Conservation (phyloP, 2,797 vertebrate genomes). For the Tragopan temminckii region DNA sequence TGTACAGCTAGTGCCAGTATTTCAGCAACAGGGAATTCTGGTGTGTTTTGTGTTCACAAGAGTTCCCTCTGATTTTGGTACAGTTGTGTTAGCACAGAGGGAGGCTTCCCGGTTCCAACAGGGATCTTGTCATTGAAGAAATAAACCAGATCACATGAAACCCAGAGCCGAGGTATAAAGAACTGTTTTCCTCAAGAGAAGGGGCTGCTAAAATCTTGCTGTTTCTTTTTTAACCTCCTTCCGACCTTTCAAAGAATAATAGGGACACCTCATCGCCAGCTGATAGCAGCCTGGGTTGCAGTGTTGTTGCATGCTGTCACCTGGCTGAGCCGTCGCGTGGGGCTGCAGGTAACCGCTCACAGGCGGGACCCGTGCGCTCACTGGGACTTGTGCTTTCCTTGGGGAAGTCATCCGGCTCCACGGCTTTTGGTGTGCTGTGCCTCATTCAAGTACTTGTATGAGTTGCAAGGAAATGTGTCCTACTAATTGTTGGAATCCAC, state of each 20-base stretch:
- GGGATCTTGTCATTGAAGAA: background rate
- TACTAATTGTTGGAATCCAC: background rate
- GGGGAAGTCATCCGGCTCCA: background rate
- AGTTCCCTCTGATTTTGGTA: background rate
- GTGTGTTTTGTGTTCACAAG: background rate
- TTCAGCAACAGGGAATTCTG: background rate
- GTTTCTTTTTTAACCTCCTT: background rate
- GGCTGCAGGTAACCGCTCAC: too few species aligned
- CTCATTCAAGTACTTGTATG: background rate
- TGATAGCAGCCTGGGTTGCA: background rate
- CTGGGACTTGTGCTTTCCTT: background rate
- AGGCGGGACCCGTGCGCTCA: background rate
- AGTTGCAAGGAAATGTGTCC: background rate
- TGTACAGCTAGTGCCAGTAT: background rate
- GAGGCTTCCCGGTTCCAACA: too few species aligned
- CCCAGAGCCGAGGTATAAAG: background rate
- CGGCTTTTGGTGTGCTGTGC: background rate
- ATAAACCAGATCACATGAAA: background rate
- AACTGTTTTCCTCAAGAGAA: background rate
- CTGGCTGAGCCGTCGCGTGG: background rate
- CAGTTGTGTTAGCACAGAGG: background rate
- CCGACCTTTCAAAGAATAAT: background rate
- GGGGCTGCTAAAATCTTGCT: background rate
- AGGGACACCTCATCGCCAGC: background rate
- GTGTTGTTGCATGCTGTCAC: background rate